Percentiles rank a stretch among this genome's conserved stretches.
These are phyloP conservation scores for Gari tellinella DNA, from an alignment of 2,888 invertebrate species.

Conservation along the genomic window DNA sequence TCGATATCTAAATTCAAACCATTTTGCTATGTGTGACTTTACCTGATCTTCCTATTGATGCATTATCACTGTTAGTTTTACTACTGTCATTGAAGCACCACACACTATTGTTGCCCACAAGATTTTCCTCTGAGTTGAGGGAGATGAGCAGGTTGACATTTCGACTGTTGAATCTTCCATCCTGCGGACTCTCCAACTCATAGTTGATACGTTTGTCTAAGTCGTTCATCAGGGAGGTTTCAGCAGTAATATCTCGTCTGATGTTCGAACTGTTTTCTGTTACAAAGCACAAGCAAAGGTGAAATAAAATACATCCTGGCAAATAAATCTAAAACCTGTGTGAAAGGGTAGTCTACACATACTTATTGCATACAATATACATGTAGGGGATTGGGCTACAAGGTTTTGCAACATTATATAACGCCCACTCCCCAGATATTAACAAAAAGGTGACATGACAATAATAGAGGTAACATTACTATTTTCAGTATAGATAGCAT, in stretches of 20 bases:
- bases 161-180: slow-evolving; percentile 70
- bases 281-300: no score
- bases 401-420: no score
- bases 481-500: no score
- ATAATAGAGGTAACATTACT: no score
- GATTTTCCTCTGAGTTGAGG: slow-evolving; percentile 75
- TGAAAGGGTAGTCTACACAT: no score
- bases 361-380: no score
- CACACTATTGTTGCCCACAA: slow-evolving; percentile 71
- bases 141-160: slow-evolving; percentile 80
- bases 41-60: slow-evolving; percentile 74
- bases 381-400: no score
- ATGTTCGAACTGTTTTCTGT: slow-evolving; percentile 74
- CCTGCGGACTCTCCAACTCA: slow-evolving; percentile 74
- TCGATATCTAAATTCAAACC: not conserved
- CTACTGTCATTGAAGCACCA: slow-evolving; percentile 75
- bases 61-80: slow-evolving; percentile 78
- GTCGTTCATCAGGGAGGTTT: slow-evolving; percentile 81
- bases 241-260: slow-evolving; percentile 79
- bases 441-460: no score
- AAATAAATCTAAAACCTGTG: no score
- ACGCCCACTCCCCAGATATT: no score
- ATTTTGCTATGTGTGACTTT: slow-evolving; percentile 47
- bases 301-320: no score
- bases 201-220: slow-evolving; percentile 78